These are phyloP conservation scores for Argyresthia albistria DNA, from an alignment of 2,888 invertebrate genomes.

Conservation along the genomic window DNA sequence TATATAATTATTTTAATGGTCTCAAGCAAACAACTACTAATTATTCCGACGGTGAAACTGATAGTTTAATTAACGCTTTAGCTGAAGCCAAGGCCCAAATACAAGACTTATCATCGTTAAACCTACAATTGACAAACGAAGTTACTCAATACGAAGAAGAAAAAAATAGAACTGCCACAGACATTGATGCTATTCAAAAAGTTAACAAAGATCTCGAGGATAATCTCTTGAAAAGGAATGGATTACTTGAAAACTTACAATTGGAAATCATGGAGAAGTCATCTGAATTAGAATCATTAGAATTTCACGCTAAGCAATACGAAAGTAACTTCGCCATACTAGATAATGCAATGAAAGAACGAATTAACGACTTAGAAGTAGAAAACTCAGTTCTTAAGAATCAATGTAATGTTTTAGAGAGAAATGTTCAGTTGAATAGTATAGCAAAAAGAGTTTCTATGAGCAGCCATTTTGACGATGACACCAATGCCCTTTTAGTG, in stretches of 20 bases:
- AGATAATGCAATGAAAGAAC: constrained; percentile 28
- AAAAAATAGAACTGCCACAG: constrained; percentile 17
- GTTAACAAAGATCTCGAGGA: constrained; percentile 21
- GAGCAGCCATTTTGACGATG: too few species aligned
- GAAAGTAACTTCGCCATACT: constrained; percentile 30
- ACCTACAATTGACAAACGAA: constrained; percentile 20
- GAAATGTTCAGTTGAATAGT: not conserved
- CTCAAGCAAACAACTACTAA: constrained; percentile 12
- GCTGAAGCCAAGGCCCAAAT: constrained; percentile 26
- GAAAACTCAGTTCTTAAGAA: constrained; percentile 22
- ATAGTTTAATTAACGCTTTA: constrained; percentile 18
- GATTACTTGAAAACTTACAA: constrained; percentile 27
- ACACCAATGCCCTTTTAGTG: too few species aligned
- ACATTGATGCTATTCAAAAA: constrained; percentile 22
- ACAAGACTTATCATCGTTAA: constrained; percentile 22
- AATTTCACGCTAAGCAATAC: constrained; percentile 30
- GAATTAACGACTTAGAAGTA: constrained; percentile 26
- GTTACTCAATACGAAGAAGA: constrained; percentile 20
- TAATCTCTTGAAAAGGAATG: constrained; percentile 24
- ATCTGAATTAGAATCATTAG: constrained; percentile 30
- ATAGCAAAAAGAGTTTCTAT: too few species aligned
- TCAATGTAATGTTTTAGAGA: not conserved
- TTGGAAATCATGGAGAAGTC: constrained; percentile 32
- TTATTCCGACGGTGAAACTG: constrained; percentile 14
- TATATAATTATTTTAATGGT: constrained; percentile 20